Conservation (phyloP, 2,113 vertebrate species). For the Nerophis ophidion region DNA sequence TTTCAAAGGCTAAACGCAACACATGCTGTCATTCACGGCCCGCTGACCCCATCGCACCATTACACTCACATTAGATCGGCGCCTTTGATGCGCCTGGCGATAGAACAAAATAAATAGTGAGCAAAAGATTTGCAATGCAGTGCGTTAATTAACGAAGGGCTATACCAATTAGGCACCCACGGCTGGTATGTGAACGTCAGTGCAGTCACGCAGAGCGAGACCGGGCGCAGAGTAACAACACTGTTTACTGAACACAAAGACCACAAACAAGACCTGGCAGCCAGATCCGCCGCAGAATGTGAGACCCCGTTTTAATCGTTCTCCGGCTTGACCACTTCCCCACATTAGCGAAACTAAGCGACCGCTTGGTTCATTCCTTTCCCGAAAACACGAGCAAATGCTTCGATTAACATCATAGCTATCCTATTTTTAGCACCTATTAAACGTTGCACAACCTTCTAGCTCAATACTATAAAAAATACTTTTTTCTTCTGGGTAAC, state of each 20-base stretch:
- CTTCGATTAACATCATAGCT: no score
- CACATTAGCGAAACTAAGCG: conserved; percentile 1
- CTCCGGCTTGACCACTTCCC: conserved; percentile 21
- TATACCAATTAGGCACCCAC: conserved; percentile 65
- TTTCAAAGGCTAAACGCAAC: conserved; percentile 57
- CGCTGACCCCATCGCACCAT: conserved; percentile 47
- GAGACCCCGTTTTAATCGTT: conserved; percentile 26
- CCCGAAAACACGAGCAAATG: background rate
- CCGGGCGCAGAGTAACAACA: conserved; percentile 64
- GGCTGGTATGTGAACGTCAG: conserved; percentile 61
- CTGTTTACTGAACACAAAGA: conserved; percentile 76
- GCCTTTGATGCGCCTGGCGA: conserved; percentile 55
- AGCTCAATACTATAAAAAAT: no score
- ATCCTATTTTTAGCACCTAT: no score
- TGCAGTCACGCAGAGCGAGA: conserved; percentile 59
- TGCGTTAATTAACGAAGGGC: conserved; percentile 63
- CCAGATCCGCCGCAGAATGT: conserved; percentile 38
- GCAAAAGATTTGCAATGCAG: conserved; percentile 51
- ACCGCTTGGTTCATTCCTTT: background rate
- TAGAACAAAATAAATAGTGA: conserved; percentile 56
- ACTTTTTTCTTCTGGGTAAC: no score
- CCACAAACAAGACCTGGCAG: conserved; percentile 48
- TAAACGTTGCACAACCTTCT: no score
- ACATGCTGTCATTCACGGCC: conserved; percentile 58
- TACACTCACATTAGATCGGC: conserved; percentile 51